A percentile compares a stretch with the other conserved stretches of the same genome.
Evolutionary conservation across 2,888 invertebrate species (phyloP).

Genomic region (Parnassius orleans): DNA sequence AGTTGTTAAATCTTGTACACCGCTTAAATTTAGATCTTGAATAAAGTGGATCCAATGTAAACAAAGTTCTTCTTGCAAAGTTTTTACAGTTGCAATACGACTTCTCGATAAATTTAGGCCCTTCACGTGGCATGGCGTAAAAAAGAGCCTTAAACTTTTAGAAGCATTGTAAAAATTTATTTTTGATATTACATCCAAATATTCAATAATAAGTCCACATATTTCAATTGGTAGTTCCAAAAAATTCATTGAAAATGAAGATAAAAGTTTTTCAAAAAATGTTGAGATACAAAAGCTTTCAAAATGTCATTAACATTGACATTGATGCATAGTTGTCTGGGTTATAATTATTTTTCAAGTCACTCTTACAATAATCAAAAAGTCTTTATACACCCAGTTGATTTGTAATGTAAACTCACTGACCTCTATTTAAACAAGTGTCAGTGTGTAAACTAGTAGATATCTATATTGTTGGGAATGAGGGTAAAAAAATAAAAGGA

Average conservation of each 20-base stretch:
- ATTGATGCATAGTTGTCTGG: neutral
- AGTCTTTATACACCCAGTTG: too few relatives aligned
- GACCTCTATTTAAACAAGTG: too few relatives aligned
- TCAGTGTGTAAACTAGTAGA: too few relatives aligned
- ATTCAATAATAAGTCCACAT: slow-evolving; percentile 37
- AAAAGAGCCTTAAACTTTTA: slow-evolving; percentile 36
- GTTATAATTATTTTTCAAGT: too few relatives aligned
- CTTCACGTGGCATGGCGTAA: slow-evolving; percentile 40
- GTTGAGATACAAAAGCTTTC: neutral
- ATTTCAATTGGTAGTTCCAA: slow-evolving; percentile 41
- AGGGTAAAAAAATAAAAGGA: too few relatives aligned
- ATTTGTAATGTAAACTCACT: too few relatives aligned
- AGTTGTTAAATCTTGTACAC: slow-evolving; percentile 41
- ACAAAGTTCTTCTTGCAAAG: slow-evolving; percentile 38
- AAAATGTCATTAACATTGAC: slow-evolving; percentile 3
- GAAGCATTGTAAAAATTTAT: slow-evolving; percentile 37
- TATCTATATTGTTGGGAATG: too few relatives aligned
- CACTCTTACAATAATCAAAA: too few relatives aligned
- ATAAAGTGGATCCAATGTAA: slow-evolving; percentile 37
- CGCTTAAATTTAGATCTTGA: slow-evolving; percentile 42
- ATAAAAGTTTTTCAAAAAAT: slow-evolving; percentile 11
- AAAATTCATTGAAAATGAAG: slow-evolving; percentile 31
- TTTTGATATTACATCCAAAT: slow-evolving; percentile 37
- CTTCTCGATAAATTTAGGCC: slow-evolving; percentile 39
- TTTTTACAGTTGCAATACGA: slow-evolving; percentile 36